phyloP scores from a whole-genome alignment of 2,113 vertebrate genomes.

The Martes martes region DNA sequence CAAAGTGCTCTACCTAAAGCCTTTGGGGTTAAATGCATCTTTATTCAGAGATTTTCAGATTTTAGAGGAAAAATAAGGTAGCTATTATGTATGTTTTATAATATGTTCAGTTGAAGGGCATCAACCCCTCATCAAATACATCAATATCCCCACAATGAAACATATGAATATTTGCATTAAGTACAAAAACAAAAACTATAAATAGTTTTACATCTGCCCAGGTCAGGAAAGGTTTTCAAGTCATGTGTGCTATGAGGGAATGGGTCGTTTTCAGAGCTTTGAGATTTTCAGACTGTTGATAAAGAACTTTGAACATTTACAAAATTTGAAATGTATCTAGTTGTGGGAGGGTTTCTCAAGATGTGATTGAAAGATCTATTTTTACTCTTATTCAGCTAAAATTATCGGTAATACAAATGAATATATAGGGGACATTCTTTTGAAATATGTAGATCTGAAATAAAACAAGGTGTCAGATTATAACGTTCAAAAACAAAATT shows the following conservation, averaged over 20 bases:
- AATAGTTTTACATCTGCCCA: not conserved
- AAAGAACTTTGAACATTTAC: not conserved
- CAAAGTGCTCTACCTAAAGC: not conserved
- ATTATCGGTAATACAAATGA: not conserved
- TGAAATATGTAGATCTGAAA: not conserved
- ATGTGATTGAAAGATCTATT: not conserved
- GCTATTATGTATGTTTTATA: not conserved
- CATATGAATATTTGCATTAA: not conserved
- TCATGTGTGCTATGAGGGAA: not conserved
- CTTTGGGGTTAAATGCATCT: not conserved
- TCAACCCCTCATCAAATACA: not conserved
- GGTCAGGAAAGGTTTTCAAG: not conserved
- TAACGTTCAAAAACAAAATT: not conserved
- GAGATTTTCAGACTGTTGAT: not conserved
- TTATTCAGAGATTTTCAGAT: not conserved
- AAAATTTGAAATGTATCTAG: not conserved
- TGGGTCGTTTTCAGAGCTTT: not conserved
- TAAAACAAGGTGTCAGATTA: not conserved
- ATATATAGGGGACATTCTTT: not conserved
- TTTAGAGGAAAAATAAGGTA: not conserved
- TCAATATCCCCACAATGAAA: not conserved
- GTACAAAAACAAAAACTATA: slow-evolving; percentile 9
- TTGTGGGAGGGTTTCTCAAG: not conserved
- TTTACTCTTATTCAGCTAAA: not conserved
- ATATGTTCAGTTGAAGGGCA: not conserved